phyloP scores from a whole-genome alignment of 2,888 invertebrate species.

The Serripes groenlandicus region DNA sequence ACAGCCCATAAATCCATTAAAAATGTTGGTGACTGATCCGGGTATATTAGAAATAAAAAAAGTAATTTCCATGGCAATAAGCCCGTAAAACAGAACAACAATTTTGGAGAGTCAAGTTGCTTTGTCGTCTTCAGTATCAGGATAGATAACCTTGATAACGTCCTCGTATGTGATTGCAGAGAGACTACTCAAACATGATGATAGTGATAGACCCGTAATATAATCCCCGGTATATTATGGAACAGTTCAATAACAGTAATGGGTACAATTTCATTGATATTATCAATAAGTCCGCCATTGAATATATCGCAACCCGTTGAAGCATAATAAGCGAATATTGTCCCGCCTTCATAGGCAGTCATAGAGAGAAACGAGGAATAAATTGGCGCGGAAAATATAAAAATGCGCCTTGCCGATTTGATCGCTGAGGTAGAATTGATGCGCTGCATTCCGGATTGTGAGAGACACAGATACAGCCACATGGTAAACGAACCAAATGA shows the following conservation, averaged over 20 bases:
- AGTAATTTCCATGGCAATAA: constrained; percentile 23
- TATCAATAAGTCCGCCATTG: constrained; percentile 16
- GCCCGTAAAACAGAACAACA: constrained; percentile 22
- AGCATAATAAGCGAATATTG: constrained; percentile 38
- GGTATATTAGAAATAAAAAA: constrained; percentile 16
- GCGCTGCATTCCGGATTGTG: too few relatives aligned
- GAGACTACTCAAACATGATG: constrained; percentile 37
- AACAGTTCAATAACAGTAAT: constrained; percentile 36
- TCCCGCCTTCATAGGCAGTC: constrained; percentile 32
- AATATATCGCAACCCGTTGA: constrained; percentile 30
- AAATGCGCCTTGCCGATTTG: too few relatives aligned
- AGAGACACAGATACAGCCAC: too few relatives aligned
- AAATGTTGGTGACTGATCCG: constrained; percentile 25
- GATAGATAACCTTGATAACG: constrained; percentile 32
- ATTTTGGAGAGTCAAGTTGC: constrained; percentile 27
- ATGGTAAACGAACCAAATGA: too few relatives aligned
- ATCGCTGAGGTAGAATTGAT: too few relatives aligned
- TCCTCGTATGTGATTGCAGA: constrained; percentile 47
- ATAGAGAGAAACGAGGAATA: constrained; percentile 17
- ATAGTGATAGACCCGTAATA: constrained; percentile 39
- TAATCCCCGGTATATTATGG: constrained; percentile 26
- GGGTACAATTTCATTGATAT: constrained; percentile 42
- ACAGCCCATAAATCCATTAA: constrained; percentile 29
- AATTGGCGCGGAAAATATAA: too few relatives aligned
- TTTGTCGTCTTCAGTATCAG: constrained; percentile 5